Conservation (phyloP, 2,113 vertebrate species). For the Odocoileus hemionus region DNA sequence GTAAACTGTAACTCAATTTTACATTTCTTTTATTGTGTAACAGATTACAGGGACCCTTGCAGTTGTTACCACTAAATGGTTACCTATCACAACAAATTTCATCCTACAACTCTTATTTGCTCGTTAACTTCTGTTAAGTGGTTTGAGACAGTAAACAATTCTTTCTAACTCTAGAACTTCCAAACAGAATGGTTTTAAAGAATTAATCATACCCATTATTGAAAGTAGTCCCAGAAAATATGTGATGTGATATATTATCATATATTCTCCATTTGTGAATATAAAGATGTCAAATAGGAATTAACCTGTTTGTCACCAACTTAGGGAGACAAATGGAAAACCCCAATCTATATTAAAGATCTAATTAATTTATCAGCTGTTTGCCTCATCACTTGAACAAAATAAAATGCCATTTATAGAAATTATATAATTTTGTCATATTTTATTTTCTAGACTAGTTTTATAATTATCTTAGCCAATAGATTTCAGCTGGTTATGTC, state of each 20-base stretch:
- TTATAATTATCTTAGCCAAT: background rate
- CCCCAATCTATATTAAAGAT: background rate
- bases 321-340: constrained; percentile 33
- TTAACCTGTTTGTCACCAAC: background rate
- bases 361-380: constrained; percentile 15
- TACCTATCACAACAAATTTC: background rate
- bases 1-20: background rate
- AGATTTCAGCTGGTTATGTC: background rate
- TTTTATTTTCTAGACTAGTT: constrained; percentile 16
- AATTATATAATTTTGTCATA: background rate
- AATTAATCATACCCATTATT: background rate
- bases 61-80: background rate
- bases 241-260: background rate
- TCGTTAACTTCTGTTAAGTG: background rate
- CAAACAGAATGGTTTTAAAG: constrained; percentile 5
- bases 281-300: constrained; percentile 23
- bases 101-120: background rate
- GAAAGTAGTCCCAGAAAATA: background rate
- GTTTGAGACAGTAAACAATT: constrained; percentile 6
- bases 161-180: background rate
- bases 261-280: constrained; percentile 13
- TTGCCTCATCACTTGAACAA: background rate
- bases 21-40: background rate
- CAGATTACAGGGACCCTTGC: background rate
- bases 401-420: background rate